Base-by-base conservation (phyloP, 2,797 vertebrate genomes). In the Microcaecilia unicolor region DNA sequence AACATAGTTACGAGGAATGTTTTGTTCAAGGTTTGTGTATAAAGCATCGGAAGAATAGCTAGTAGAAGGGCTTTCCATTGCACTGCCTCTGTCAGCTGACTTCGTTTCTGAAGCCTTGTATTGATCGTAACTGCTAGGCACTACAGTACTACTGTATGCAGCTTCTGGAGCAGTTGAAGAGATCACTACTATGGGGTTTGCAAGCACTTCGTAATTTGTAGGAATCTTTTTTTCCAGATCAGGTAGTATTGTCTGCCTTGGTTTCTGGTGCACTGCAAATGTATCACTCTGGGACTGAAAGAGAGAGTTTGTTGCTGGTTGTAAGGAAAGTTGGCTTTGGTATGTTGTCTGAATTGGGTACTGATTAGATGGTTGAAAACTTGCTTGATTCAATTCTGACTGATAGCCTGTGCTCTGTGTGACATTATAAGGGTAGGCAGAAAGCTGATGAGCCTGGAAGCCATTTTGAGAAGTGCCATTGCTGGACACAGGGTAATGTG, bases 221-320 rank as follows among this genome's bases (percentile, higher is more conserved):
- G 91, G 88, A 15, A 93, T 77, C 64, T 96, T 98, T 64, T 98
- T 95, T 55, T 99, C 96, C 34, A 99, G 74, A 54, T 99, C 96
- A 4, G 91, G 91, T 56, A 99, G 72, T 0, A 90, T 91, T 3
- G 95, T 98, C 70, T 98, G 96, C 18, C 88, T 76, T 1, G 91
- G 91, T 65, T 94, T 92, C 72, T 93, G 93, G 57, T 90, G 88
- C 12, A 78, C 78, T 1, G 80, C 57, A 9, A 83, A 83, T 24
- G 87, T 77, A 8, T 97, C 93, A 5, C 74, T 67, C 0, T 85
- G 86, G 22, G 77, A 78, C 31, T 88, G 89, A 58, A 86, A 95
- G 28, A 87, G 61, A 25, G 86, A 7, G 5, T 79, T 81, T 48
- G 94, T 88, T 26, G 83, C 79, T 1, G 74, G 64, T 2, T 88